phyloP scores from a whole-genome alignment of 2,113 vertebrate genomes.

The Manacus vitellinus region DNA sequence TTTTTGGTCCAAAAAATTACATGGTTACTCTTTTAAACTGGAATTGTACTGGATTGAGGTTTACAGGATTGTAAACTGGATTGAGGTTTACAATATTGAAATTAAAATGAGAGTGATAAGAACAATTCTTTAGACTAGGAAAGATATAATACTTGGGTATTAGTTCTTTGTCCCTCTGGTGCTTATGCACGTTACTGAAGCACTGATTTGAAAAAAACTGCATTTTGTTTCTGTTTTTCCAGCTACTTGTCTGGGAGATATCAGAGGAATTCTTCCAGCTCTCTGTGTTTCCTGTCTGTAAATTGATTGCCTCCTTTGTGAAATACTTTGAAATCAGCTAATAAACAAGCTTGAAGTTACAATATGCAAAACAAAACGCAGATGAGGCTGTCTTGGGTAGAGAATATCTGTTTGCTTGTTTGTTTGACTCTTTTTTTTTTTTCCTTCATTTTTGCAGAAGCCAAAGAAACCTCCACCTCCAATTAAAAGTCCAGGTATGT shows the following conservation, averaged over 20 bases:
- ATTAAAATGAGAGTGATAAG: not conserved
- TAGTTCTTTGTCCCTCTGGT: not conserved
- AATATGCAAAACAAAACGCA: not conserved
- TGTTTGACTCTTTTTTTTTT: not conserved
- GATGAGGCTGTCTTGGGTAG: not conserved
- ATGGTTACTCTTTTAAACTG: not conserved
- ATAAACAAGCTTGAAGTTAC: not conserved
- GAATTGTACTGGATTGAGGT: not conserved
- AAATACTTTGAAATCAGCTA: not conserved
- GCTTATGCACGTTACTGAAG: not conserved
- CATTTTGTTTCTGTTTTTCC: not conserved
- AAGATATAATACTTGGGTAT: not conserved
- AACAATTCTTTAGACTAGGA: not conserved
- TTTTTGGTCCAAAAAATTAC: not conserved
- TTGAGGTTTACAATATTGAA: not conserved
- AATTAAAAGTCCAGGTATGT: slow-evolving; percentile 80
- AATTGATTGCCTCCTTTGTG: not conserved
- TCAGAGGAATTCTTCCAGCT: not conserved
- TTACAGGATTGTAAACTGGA: too few relatives aligned
- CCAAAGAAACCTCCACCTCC: slow-evolving; percentile 88
- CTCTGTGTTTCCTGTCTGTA: not conserved
- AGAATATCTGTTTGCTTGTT: not conserved
- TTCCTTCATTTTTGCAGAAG: slow-evolving; percentile 75
- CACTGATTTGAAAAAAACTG: not conserved
- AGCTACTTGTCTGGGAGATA: not conserved